These are phyloP conservation scores for Celastrina argiolus DNA, from an alignment of 2,888 invertebrate genomes.

Conservation along the genomic window DNA sequence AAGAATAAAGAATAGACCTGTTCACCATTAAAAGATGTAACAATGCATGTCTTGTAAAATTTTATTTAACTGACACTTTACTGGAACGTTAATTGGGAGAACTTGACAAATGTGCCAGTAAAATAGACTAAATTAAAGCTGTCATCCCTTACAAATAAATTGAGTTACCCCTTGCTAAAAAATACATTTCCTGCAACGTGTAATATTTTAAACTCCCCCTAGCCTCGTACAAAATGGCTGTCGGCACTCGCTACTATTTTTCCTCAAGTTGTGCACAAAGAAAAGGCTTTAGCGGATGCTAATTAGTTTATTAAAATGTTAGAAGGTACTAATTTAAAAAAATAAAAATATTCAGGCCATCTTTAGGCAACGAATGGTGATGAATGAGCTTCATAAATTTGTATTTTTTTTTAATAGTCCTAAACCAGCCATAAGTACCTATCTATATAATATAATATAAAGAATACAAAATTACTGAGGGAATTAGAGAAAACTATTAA, in stretches of 20 bases:
- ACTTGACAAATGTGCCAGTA: neutral
- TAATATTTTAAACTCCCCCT: slow-evolving; percentile 74
- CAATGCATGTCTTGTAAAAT: neutral
- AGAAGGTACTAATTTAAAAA: neutral
- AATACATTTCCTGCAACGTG: slow-evolving; percentile 63
- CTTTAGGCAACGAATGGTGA: no score
- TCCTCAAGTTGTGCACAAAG: slow-evolving; percentile 46
- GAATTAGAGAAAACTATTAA: no score
- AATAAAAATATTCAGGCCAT: neutral
- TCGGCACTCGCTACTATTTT: slow-evolving; percentile 72
- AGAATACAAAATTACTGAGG: no score
- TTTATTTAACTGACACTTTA: neutral
- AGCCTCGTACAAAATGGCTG: slow-evolving; percentile 71
- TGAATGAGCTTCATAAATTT: no score
- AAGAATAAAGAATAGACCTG: no score
- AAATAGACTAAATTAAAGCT: slow-evolving; percentile 47
- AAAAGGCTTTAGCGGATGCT: slow-evolving; percentile 24
- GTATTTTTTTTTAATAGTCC: no score
- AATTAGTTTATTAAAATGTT: neutral
- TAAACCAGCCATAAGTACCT: no score
- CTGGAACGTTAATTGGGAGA: neutral
- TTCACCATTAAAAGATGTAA: no score
- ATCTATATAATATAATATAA: no score
- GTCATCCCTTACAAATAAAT: slow-evolving; percentile 49
- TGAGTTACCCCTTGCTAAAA: slow-evolving; percentile 49